A percentile compares a stretch with the other conserved stretches of the same genome.
These are phyloP conservation scores for Syngnathus scovelli DNA, from an alignment of 2,113 vertebrate genomes.

Conservation along the genomic window DNA sequence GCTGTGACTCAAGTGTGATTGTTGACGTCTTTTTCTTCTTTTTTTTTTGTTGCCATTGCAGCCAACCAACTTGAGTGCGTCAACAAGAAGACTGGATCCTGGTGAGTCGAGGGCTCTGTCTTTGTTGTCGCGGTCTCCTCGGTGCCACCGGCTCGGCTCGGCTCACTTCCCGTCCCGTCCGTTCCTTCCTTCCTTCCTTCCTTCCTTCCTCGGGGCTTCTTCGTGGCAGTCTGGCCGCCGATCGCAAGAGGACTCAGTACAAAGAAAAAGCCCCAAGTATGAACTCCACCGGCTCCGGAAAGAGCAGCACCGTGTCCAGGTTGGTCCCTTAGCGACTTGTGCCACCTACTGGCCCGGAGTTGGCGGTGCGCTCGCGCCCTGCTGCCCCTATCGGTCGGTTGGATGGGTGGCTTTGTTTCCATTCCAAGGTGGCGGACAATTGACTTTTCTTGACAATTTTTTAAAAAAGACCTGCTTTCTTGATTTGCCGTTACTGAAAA, in stretches of 20 bases:
- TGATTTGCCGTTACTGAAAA: no score
- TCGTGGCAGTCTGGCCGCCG: constrained; percentile 68
- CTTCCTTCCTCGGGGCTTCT: neutral
- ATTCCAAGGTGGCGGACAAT: no score
- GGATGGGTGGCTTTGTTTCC: no score
- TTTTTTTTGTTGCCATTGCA: constrained; percentile 12
- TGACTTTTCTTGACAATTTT: no score
- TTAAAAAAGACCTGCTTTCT: no score
- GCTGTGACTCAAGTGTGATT: neutral
- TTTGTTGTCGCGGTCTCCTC: neutral
- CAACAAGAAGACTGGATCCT: constrained; percentile 33
- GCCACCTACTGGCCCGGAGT: no score
- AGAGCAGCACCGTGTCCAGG: constrained; percentile 96
- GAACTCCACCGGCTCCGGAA: constrained; percentile 95
- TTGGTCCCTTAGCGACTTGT: constrained; percentile 46
- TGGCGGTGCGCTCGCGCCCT: no score
- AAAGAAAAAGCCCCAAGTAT: constrained; percentile 90
- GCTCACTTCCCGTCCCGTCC: neutral
- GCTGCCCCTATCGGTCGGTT: no score
- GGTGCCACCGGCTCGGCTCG: neutral
- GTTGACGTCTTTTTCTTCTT: neutral
- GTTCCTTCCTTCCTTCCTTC: no score
- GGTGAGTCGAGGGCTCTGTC: constrained; percentile 37
- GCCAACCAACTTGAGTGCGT: constrained; percentile 58
- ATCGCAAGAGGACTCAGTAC: constrained; percentile 84